Conservation (phyloP, 2,888 invertebrate genomes). For the Hydroisotoma schaefferi region DNA sequence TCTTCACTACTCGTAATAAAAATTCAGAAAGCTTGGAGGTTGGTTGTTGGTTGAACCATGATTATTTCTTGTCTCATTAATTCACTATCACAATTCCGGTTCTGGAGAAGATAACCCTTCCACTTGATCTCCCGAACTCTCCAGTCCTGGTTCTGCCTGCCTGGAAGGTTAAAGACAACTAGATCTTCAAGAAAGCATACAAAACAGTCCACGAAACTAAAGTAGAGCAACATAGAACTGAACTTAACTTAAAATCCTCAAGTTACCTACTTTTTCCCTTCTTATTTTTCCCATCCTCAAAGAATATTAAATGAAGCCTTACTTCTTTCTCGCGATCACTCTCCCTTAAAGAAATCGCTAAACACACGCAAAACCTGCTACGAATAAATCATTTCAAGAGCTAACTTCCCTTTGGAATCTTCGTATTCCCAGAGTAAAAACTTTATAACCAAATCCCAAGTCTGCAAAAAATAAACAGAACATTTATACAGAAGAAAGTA, state of each 20-base stretch:
- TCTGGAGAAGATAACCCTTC: background rate
- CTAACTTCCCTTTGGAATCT: background rate
- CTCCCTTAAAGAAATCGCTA: conserved; percentile 3
- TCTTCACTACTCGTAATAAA: background rate
- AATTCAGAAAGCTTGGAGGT: background rate
- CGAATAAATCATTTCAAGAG: conserved; percentile 12
- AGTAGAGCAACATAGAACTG: no score
- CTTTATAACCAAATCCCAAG: background rate
- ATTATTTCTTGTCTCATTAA: conserved; percentile 7
- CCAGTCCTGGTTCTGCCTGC: background rate
- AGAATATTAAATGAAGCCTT: no score
- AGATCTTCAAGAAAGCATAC: background rate
- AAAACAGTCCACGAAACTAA: background rate
- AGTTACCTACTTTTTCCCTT: background rate
- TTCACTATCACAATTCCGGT: conserved; percentile 3
- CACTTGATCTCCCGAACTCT: background rate
- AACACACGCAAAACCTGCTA: conserved; percentile 6
- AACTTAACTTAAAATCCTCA: background rate
- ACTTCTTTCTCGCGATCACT: conserved; percentile 1
- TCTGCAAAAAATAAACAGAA: background rate
- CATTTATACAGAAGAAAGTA: background rate
- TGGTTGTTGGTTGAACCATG: background rate
- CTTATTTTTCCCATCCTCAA: background rate
- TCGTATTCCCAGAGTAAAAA: background rate
- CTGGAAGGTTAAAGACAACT: background rate